Evolutionary conservation across 1,140 invertebrate genomes (phyloP).

Genomic region (Tachypleus tridentatus): DNA sequence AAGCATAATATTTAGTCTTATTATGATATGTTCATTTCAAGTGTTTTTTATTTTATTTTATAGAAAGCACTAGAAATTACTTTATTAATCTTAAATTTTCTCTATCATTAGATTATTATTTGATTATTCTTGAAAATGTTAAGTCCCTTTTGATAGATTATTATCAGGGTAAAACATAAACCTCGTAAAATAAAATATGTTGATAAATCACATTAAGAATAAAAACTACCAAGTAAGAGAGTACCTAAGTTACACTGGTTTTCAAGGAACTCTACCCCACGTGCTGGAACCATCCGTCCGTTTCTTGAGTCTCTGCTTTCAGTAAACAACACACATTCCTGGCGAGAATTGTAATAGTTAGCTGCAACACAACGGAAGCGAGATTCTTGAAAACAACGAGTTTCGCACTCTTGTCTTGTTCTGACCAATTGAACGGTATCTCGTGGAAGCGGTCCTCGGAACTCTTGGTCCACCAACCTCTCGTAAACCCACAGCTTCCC

Average conservation of each 20-base stretch:
- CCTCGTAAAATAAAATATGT: background rate
- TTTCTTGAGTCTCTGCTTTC: slow-evolving; percentile 33
- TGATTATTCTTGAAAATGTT: too few species aligned
- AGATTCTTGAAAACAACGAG: slow-evolving; percentile 36
- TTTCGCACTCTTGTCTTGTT: slow-evolving; percentile 36
- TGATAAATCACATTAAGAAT: background rate
- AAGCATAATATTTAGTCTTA: too few species aligned
- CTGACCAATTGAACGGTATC: slow-evolving; percentile 29
- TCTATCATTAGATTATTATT: too few species aligned
- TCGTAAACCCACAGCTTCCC: slow-evolving; percentile 37
- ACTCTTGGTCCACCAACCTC: slow-evolving; percentile 34
- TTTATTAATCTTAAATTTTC: too few species aligned
- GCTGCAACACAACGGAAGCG: slow-evolving; percentile 37
- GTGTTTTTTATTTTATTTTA: too few species aligned
- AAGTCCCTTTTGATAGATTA: too few species aligned
- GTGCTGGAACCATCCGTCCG: slow-evolving; percentile 26
- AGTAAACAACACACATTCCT: slow-evolving; percentile 36
- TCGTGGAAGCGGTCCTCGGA: slow-evolving; percentile 28
- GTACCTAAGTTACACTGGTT: slow-evolving; percentile 40
- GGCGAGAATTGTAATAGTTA: slow-evolving; percentile 34
- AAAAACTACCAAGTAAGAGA: background rate
- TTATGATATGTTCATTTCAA: too few species aligned
- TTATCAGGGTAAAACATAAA: too few species aligned
- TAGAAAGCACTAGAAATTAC: too few species aligned
- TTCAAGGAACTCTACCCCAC: slow-evolving; percentile 39